Conservation (phyloP, 2,888 invertebrate species). For the Oegoconia quadripuncta region DNA sequence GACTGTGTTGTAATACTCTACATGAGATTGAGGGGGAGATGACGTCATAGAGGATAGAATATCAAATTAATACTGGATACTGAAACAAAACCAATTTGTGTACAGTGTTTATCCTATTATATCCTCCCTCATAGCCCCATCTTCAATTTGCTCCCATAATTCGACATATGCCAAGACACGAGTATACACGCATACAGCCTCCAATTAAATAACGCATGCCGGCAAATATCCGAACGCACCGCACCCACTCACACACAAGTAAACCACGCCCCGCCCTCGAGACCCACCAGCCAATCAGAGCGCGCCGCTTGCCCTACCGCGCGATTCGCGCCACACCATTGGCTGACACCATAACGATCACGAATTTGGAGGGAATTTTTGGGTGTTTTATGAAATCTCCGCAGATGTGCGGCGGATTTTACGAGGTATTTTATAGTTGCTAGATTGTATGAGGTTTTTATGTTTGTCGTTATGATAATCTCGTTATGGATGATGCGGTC, state of each 20-base stretch:
- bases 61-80: too few relatives aligned
- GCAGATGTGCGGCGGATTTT: conserved; percentile 38
- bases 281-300: conserved; percentile 51
- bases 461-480: conserved; percentile 64
- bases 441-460: conserved; percentile 54
- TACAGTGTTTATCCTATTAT: too few relatives aligned
- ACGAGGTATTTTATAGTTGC: conserved; percentile 57
- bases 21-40: too few relatives aligned
- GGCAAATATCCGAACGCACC: conserved; percentile 48
- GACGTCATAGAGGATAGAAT: too few relatives aligned
- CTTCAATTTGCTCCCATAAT: conserved; percentile 39
- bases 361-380: conserved; percentile 66
- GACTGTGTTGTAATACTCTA: too few relatives aligned
- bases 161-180: conserved; percentile 36
- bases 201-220: conserved; percentile 50
- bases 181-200: conserved; percentile 33
- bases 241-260: conserved; percentile 54
- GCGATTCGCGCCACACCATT: conserved; percentile 46
- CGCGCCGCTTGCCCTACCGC: conserved; percentile 56
- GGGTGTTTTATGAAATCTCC: conserved; percentile 67
- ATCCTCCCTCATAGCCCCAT: too few relatives aligned
- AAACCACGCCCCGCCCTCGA: conserved; percentile 50
- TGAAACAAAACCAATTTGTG: too few relatives aligned
- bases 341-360: conserved; percentile 61
- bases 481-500: conserved; percentile 56